Percentiles rank a stretch among this genome's conserved stretches.
Conservation (phyloP, 2,113 vertebrate species). For the Takifugu flavidus region DNA sequence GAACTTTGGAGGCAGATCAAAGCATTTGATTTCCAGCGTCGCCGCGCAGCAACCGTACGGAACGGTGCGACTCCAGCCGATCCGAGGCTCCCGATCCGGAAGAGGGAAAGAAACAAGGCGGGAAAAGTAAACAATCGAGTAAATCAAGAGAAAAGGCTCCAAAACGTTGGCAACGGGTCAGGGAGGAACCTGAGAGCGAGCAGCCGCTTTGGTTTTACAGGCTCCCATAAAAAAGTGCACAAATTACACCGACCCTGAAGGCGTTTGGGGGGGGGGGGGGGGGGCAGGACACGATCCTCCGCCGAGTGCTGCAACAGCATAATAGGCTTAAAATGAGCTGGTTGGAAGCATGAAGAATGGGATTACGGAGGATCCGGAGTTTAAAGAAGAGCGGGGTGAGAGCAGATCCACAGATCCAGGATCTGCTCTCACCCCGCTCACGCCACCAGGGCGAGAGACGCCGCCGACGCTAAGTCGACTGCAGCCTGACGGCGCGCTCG, state of each 20-base stretch:
- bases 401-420: conserved; percentile 50
- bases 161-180: conserved; percentile 20
- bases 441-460: conserved; percentile 55
- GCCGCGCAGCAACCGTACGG: too few relatives aligned
- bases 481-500: conserved; percentile 36
- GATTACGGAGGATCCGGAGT: conserved; percentile 60
- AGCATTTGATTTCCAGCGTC: too few relatives aligned
- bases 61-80: too few relatives aligned
- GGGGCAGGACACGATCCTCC: conserved; percentile 28
- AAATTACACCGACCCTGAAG: conserved; percentile 59
- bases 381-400: conserved; percentile 39
- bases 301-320: conserved; percentile 55
- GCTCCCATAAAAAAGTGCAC: conserved; percentile 29
- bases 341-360: conserved; percentile 60
- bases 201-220: conserved; percentile 28
- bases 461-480: conserved; percentile 35
- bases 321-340: conserved; percentile 68
- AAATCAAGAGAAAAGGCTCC: conserved; percentile 5
- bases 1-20: too few relatives aligned
- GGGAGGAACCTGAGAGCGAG: conserved; percentile 5
- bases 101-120: conserved; percentile 36
- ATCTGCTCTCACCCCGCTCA: conserved; percentile 32
- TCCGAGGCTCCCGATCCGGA: conserved; percentile 17
- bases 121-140: conserved; percentile 22
- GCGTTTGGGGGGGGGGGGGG: conserved; percentile 8